Evolutionary conservation across 2,113 vertebrate genomes (phyloP).

Genomic region (Alethe castanea): DNA sequence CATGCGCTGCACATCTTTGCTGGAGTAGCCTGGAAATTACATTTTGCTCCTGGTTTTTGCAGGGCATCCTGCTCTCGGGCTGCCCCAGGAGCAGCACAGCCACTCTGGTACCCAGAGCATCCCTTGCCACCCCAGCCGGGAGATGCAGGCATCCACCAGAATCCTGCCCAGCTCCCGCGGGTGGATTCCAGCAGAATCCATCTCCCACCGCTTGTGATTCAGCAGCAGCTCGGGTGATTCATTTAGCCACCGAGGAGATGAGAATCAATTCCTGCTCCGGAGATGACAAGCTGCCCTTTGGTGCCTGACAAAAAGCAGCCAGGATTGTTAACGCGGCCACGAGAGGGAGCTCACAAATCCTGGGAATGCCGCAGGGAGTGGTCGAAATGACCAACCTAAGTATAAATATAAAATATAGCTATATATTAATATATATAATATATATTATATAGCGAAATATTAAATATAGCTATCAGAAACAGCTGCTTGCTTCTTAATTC

Average conservation of each 20-base stretch:
- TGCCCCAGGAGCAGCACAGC: not conserved
- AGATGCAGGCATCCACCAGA: not conserved
- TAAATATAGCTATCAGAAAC: not conserved
- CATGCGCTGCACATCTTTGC: not conserved
- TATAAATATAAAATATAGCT: too few relatives aligned
- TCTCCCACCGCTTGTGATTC: not conserved
- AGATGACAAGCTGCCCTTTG: not conserved
- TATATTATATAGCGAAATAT: not conserved
- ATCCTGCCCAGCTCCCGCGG: not conserved
- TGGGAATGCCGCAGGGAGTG: fast-evolving
- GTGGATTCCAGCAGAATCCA: not conserved
- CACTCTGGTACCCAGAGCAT: fast-evolving
- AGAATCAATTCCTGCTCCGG: not conserved
- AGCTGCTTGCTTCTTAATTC: not conserved
- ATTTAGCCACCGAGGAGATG: not conserved
- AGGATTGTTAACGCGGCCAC: not conserved
- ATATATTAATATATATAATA: too few relatives aligned
- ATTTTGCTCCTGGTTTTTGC: fast-evolving
- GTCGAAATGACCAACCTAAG: not conserved
- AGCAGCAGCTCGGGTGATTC: not conserved
- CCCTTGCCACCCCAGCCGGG: not conserved
- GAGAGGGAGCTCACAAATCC: slow-evolving; percentile 37
- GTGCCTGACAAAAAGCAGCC: not conserved
- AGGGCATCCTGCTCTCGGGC: not conserved
- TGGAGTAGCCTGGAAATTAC: not conserved